phyloP scores from a whole-genome alignment of 2,888 invertebrate genomes.

The Falcaria lacertinaria region DNA sequence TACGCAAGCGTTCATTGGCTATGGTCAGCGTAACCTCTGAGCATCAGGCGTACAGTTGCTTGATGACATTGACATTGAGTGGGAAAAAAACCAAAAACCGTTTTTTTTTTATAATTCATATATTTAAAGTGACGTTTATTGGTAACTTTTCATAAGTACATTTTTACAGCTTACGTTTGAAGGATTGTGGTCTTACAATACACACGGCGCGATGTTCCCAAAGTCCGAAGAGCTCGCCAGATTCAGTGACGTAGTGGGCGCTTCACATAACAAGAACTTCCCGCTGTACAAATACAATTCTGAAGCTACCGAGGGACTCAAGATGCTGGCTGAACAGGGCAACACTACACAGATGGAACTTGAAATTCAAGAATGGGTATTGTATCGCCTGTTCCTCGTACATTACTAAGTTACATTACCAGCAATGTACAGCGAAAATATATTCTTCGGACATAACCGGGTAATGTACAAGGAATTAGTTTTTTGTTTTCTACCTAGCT shows the following conservation, averaged over 20 bases:
- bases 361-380: constrained; percentile 55
- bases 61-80: too few species aligned
- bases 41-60: too few species aligned
- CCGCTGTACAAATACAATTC: constrained; percentile 49
- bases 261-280: constrained; percentile 58
- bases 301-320: constrained; percentile 53
- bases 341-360: constrained; percentile 64
- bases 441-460: too few species aligned
- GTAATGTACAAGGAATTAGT: too few species aligned
- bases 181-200: constrained; percentile 65
- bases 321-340: constrained; percentile 67
- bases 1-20: too few species aligned
- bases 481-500: too few species aligned
- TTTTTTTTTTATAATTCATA: not conserved
- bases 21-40: too few species aligned
- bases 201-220: constrained; percentile 57
- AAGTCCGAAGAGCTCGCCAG: constrained; percentile 32
- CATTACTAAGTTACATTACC: too few species aligned
- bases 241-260: constrained; percentile 69
- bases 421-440: too few species aligned
- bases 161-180: constrained; percentile 54
- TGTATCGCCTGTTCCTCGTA: too few species aligned
- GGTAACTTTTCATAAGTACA: constrained; percentile 1
- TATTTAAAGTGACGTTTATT: too few species aligned
- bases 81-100: too few species aligned